phyloP scores from a whole-genome alignment of 1,140 invertebrate species.

The Heliconius nattereri region DNA sequence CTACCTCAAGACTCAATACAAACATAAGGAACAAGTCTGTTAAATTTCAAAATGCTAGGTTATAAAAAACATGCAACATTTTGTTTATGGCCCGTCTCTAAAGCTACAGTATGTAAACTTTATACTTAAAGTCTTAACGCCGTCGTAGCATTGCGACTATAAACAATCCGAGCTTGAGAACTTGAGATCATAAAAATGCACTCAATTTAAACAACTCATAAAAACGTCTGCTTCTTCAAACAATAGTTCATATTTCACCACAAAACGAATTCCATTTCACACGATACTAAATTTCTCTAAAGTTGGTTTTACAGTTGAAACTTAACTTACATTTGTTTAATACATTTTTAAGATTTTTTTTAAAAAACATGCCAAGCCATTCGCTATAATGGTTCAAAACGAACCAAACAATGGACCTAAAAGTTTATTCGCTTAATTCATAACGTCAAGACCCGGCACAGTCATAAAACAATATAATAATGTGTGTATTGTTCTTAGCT shows the following conservation, averaged over 20 bases:
- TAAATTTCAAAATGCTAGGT: slow-evolving; percentile 1
- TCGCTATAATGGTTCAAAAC: slow-evolving; percentile 22
- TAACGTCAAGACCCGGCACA: slow-evolving; percentile 56
- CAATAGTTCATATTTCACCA: slow-evolving; percentile 41
- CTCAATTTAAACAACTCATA: slow-evolving; percentile 47
- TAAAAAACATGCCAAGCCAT: background rate
- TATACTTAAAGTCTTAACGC: slow-evolving; percentile 11
- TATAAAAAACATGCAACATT: slow-evolving; percentile 1
- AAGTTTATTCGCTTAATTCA: slow-evolving; percentile 59
- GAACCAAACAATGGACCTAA: slow-evolving; percentile 37
- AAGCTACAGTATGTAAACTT: slow-evolving; percentile 14
- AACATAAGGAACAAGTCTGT: background rate
- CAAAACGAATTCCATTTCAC: slow-evolving; percentile 36
- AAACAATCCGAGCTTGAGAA: slow-evolving; percentile 22
- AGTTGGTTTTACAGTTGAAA: slow-evolving; percentile 6
- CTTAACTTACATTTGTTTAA: slow-evolving; percentile 7
- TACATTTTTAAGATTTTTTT: background rate
- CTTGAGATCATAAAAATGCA: slow-evolving; percentile 42
- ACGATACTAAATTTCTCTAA: slow-evolving; percentile 17
- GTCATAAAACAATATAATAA: slow-evolving; percentile 74
- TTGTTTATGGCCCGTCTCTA: background rate
- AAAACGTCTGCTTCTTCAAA: slow-evolving; percentile 43
- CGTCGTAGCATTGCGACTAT: slow-evolving; percentile 12
- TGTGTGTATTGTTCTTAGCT: slow-evolving; percentile 56
- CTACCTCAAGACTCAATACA: background rate